Evolutionary conservation across 2,888 invertebrate species (phyloP).

Genomic region (Arctia plantaginis): DNA sequence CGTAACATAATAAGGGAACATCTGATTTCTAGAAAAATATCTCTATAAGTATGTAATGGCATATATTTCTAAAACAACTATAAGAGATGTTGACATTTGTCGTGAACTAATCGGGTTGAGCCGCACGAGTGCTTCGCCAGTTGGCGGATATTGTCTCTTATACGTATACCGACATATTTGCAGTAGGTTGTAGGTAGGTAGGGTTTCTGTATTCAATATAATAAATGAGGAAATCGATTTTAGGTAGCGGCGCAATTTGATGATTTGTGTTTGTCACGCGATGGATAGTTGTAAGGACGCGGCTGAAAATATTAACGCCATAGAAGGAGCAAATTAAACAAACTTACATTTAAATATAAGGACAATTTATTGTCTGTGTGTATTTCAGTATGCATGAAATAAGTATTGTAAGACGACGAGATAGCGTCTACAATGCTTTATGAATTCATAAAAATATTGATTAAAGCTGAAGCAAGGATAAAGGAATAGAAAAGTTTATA

Average conservation of each 20-base stretch:
- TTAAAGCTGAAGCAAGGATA: neutral
- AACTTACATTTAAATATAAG: neutral
- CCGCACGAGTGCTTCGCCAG: slow-evolving; percentile 6
- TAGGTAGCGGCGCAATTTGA: slow-evolving; percentile 29
- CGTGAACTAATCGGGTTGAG: slow-evolving; percentile 33
- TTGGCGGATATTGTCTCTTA: slow-evolving; percentile 4
- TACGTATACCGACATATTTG: neutral
- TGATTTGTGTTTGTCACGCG: slow-evolving; percentile 57
- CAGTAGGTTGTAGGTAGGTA: neutral
- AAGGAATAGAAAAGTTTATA: neutral
- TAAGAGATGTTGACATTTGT: slow-evolving; percentile 22
- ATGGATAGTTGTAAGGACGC: slow-evolving; percentile 19
- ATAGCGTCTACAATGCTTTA: neutral
- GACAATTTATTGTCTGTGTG: neutral
- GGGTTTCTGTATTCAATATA: slow-evolving; percentile 32
- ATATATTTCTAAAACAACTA: slow-evolving; percentile 3
- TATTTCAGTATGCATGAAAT: neutral
- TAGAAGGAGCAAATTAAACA: slow-evolving; percentile 7
- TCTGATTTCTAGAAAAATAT: slow-evolving; percentile 10
- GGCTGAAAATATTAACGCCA: neutral
- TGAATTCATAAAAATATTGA: neutral
- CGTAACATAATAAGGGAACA: neutral
- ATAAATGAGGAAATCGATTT: slow-evolving; percentile 44
- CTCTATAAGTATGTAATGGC: neutral
- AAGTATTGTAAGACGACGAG: neutral